phyloP scores from a whole-genome alignment of 2,797 vertebrate species.

The Syngnathus rostellatus region DNA sequence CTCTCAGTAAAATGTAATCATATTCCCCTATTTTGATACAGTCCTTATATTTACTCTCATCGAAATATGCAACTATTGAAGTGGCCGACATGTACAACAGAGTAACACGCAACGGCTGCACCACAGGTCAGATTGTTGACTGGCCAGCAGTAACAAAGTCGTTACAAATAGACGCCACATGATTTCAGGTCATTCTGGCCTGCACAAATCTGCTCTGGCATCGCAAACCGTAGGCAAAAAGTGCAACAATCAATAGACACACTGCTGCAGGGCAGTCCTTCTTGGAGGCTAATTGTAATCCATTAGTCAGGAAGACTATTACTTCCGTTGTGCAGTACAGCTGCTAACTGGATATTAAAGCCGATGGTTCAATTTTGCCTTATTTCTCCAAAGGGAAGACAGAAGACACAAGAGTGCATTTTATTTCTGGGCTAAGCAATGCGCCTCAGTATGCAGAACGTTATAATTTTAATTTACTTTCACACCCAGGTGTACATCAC shows the following conservation, averaged over 20 bases:
- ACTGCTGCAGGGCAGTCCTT: conserved; percentile 11
- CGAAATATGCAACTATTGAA: not conserved
- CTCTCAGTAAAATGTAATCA: not conserved
- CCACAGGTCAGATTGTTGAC: not conserved
- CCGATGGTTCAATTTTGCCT: not conserved
- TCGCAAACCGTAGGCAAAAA: conserved; percentile 19
- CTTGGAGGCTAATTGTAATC: conserved; percentile 14
- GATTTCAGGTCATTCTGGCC: not conserved
- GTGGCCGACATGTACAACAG: not conserved
- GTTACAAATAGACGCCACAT: not conserved
- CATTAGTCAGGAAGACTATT: conserved; percentile 13
- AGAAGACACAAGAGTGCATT: not conserved
- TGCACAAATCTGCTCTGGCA: not conserved
- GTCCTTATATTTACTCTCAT: not conserved
- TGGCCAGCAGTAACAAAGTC: not conserved
- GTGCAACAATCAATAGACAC: conserved; percentile 45
- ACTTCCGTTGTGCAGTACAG: not conserved
- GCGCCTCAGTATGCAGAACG: not conserved
- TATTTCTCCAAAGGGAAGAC: not conserved
- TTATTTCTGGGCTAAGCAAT: not conserved
- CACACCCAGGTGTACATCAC: not conserved
- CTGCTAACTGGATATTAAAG: conserved; percentile 4
- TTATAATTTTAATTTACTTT: not conserved
- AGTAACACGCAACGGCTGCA: not conserved
- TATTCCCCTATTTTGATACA: not conserved